A percentile compares a stretch with the other conserved stretches of the same genome.
Evolutionary conservation across 2,797 vertebrate genomes (phyloP).

Genomic region (Serranus cabrilla): DNA sequence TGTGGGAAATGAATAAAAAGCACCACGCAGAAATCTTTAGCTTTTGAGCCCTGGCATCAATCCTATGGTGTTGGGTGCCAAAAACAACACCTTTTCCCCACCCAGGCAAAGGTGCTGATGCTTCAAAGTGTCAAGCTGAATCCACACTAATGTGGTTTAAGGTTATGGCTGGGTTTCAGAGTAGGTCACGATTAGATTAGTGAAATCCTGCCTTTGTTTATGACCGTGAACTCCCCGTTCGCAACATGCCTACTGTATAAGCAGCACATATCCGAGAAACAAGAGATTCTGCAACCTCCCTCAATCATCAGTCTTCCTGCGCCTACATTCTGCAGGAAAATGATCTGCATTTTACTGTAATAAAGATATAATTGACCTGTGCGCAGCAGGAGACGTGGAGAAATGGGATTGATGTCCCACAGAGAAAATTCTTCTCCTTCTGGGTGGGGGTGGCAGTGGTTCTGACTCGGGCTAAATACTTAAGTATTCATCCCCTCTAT

Average conservation of each 20-base stretch:
- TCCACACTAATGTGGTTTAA: slow-evolving; percentile 81
- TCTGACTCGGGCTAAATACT: slow-evolving; percentile 63
- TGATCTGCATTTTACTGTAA: slow-evolving; percentile 80
- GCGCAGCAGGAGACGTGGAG: slow-evolving; percentile 66
- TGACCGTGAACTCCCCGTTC: slow-evolving; percentile 69
- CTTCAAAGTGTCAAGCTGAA: slow-evolving; percentile 83
- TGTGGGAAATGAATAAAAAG: slow-evolving; percentile 51
- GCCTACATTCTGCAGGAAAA: slow-evolving; percentile 67
- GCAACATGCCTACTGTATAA: slow-evolving; percentile 57
- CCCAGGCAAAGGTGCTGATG: slow-evolving; percentile 82
- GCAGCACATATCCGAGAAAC: slow-evolving; percentile 46
- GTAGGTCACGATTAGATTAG: slow-evolving; percentile 80
- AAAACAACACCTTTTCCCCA: slow-evolving; percentile 69
- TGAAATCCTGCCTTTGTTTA: slow-evolving; percentile 78
- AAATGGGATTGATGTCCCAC: slow-evolving; percentile 81
- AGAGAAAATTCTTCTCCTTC: slow-evolving; percentile 71
- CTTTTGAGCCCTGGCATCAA: slow-evolving; percentile 61
- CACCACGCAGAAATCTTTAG: slow-evolving; percentile 41
- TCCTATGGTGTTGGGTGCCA: slow-evolving; percentile 58
- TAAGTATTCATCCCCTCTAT: slow-evolving; percentile 59
- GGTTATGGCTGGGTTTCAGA: slow-evolving; percentile 81
- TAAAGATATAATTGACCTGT: slow-evolving; percentile 84
- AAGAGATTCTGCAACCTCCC: slow-evolving; percentile 52
- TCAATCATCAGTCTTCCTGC: slow-evolving; percentile 70
- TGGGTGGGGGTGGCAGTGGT: slow-evolving; percentile 35